Conservation (phyloP, 2,888 invertebrate species). For the Drosophila pseudotakahashii region DNA sequence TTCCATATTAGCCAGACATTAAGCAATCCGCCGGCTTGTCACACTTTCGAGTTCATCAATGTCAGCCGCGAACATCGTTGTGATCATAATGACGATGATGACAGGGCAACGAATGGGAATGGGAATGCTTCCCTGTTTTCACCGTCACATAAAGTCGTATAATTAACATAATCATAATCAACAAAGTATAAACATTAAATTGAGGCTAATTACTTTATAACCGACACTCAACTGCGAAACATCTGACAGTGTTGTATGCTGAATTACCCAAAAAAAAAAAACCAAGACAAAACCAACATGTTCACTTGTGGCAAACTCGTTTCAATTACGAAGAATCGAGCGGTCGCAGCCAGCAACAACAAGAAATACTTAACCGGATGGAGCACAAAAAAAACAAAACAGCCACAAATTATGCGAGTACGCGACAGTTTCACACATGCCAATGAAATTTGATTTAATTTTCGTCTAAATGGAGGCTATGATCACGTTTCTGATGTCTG, state of each 20-base stretch:
- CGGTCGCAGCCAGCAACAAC: slow-evolving; percentile 26
- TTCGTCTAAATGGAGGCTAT: slow-evolving; percentile 65
- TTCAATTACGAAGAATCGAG: slow-evolving; percentile 71
- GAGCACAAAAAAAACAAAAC: slow-evolving; percentile 39
- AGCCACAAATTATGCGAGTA: slow-evolving; percentile 31
- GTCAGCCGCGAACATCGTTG: slow-evolving; percentile 41
- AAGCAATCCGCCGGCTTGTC: slow-evolving; percentile 51
- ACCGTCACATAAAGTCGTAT: slow-evolving; percentile 76
- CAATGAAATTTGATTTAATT: slow-evolving; percentile 69
- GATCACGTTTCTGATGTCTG: slow-evolving; percentile 64
- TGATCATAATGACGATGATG: slow-evolving; percentile 50
- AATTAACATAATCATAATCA: slow-evolving; percentile 81
- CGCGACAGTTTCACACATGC: slow-evolving; percentile 61
- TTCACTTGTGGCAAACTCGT: slow-evolving; percentile 78
- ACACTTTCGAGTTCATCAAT: slow-evolving; percentile 70
- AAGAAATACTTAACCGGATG: slow-evolving; percentile 61
- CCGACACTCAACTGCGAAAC: slow-evolving; percentile 76
- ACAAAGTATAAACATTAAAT: slow-evolving; percentile 80
- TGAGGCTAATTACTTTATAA: slow-evolving; percentile 80
- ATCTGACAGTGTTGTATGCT: slow-evolving; percentile 50
- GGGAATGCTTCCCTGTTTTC: slow-evolving; percentile 54
- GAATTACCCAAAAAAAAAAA: slow-evolving; percentile 33
- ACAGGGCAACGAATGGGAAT: slow-evolving; percentile 30
- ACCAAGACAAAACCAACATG: slow-evolving; percentile 44
- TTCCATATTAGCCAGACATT: slow-evolving; percentile 26